A percentile compares a stretch with the other conserved stretches of the same genome.
These are phyloP conservation scores for Delphinapterus leucas DNA, from an alignment of 2,113 vertebrate species.

Conservation along the genomic window DNA sequence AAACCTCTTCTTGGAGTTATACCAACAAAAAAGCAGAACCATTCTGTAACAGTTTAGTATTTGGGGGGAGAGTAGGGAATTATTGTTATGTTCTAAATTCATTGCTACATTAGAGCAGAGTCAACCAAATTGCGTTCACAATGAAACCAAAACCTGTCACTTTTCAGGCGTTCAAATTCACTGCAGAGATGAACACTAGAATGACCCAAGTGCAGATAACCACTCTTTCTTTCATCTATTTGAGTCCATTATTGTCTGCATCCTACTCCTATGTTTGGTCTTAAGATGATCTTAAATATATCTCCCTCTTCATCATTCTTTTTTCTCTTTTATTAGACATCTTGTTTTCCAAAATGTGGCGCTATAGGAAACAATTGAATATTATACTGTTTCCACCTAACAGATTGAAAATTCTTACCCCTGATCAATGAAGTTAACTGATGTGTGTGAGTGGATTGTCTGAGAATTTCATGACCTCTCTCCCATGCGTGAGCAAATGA, in stretches of 20 bases:
- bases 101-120: not conserved
- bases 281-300: not conserved
- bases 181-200: not conserved
- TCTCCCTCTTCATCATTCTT: not conserved
- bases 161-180: not conserved
- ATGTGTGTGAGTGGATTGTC: not conserved
- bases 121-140: not conserved
- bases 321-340: not conserved
- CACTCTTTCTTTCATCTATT: not conserved
- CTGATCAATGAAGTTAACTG: not conserved
- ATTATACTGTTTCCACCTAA: not conserved
- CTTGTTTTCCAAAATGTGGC: not conserved
- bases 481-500: not conserved
- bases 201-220: not conserved
- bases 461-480: not conserved
- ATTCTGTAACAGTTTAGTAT: not conserved
- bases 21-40: constrained; percentile 52
- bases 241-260: not conserved
- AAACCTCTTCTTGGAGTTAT: constrained; percentile 11
- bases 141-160: not conserved
- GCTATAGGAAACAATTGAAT: not conserved
- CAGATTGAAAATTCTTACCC: not conserved
- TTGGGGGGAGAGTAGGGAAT: not conserved
- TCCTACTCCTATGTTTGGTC: not conserved
- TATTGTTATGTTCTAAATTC: not conserved